Evolutionary conservation across 2,113 vertebrate species (phyloP).

Genomic region (Macquaria ambigua): DNA sequence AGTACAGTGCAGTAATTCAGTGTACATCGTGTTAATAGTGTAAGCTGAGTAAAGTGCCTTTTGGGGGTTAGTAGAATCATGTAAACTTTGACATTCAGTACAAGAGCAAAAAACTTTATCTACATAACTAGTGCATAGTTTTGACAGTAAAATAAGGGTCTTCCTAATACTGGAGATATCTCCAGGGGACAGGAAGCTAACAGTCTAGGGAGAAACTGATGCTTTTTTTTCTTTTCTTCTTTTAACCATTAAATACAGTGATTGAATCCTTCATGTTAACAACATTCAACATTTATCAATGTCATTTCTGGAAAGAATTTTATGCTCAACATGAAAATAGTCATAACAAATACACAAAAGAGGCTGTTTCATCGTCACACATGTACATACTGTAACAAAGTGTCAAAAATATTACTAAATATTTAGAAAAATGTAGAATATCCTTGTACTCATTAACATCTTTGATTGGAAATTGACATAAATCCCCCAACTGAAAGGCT

Average conservation of each 20-base stretch:
- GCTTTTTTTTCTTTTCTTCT: not conserved
- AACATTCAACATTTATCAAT: conserved; percentile 9
- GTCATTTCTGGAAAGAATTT: not conserved
- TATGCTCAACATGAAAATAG: conserved; percentile 21
- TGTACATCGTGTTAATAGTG: conserved; percentile 25
- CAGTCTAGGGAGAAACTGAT: not conserved
- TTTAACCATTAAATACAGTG: conserved; percentile 1
- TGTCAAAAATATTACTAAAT: not conserved
- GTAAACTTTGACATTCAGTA: conserved; percentile 45
- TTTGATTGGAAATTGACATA: not conserved
- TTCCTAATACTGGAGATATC: not conserved
- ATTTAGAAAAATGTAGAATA: not conserved
- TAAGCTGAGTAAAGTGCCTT: conserved; percentile 62
- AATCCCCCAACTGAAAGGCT: not conserved
- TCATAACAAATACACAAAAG: not conserved
- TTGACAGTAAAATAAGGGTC: conserved; percentile 31
- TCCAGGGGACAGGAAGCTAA: not conserved
- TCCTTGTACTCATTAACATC: not conserved
- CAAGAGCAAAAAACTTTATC: not conserved
- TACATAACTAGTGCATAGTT: conserved; percentile 23
- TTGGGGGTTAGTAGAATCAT: conserved; percentile 23
- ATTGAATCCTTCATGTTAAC: not conserved
- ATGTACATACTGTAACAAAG: not conserved
- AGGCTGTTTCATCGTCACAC: conserved; percentile 6
- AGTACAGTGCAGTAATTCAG: conserved; percentile 42